These are phyloP conservation scores for Phoeniculus purpureus DNA, from an alignment of 2,797 vertebrate species.

Conservation along the genomic window DNA sequence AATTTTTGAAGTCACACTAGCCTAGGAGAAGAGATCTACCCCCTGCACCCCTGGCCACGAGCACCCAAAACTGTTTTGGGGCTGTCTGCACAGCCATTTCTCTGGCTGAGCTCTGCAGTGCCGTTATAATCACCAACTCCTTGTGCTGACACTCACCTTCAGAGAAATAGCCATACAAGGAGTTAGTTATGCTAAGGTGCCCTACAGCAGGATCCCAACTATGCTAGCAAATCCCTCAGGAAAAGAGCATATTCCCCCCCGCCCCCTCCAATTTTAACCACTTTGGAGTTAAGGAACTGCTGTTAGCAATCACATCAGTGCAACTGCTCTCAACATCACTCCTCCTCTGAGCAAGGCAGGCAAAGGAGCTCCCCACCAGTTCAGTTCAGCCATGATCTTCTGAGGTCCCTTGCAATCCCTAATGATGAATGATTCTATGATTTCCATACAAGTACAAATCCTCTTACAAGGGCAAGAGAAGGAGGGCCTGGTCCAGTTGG, in stretches of 20 bases:
- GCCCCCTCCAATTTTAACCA: background rate
- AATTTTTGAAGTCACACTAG: background rate
- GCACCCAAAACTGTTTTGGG: background rate
- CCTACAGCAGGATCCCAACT: background rate
- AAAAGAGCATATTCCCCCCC: background rate
- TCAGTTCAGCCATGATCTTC: background rate
- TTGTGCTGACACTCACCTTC: conserved; percentile 45
- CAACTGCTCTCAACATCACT: background rate
- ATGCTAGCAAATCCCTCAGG: background rate
- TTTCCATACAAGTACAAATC: background rate
- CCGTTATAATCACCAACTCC: conserved; percentile 5
- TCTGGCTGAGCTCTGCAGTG: background rate
- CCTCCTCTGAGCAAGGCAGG: background rate
- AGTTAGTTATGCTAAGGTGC: conserved; percentile 2
- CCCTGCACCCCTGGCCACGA: background rate
- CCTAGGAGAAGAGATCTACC: background rate
- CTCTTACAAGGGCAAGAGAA: background rate
- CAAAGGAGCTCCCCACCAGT: background rate
- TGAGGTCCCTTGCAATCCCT: too few species aligned
- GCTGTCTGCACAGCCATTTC: background rate
- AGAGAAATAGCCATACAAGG: conserved; percentile 44
- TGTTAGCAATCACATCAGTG: background rate
- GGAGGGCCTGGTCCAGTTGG: fast-evolving
- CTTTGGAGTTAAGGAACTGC: background rate
- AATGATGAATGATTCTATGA: too few species aligned